Evolutionary conservation across 2,113 vertebrate species (phyloP).

Genomic region (Laterallus jamaicensis): DNA sequence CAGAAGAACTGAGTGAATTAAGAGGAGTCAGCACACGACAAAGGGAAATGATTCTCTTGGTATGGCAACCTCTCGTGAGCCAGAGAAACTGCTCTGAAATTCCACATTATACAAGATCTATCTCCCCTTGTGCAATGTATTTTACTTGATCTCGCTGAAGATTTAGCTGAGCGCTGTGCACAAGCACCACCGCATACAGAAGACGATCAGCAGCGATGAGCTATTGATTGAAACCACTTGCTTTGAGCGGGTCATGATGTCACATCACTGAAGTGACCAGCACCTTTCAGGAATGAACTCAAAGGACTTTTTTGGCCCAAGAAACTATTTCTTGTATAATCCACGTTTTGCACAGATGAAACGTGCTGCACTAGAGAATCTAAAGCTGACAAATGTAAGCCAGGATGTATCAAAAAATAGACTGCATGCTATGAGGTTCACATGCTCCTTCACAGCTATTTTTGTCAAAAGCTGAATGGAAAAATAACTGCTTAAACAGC

Average conservation of each 20-base stretch:
- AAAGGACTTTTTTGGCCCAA: not conserved
- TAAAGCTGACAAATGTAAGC: not conserved
- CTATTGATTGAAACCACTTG: not conserved
- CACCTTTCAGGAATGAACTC: not conserved
- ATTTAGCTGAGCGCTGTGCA: not conserved
- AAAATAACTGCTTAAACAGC: not conserved
- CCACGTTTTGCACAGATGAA: not conserved
- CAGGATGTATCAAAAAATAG: constrained; percentile 6
- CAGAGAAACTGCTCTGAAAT: not conserved
- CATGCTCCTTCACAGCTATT: constrained; percentile 12
- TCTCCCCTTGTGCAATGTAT: not conserved
- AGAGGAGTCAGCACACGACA: not conserved
- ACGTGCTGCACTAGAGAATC: not conserved
- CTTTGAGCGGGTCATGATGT: not conserved
- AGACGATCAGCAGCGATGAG: not conserved
- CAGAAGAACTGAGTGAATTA: not conserved
- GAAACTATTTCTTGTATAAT: not conserved
- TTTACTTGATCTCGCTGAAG: not conserved
- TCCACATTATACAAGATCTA: not conserved
- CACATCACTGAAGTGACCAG: not conserved
- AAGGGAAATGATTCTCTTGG: constrained; percentile 16
- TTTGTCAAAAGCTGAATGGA: constrained; percentile 27
- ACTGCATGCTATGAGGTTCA: not conserved
- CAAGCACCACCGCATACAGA: not conserved
- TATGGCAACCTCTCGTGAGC: not conserved